These are phyloP conservation scores for Quadroppia sp. DNA, from an alignment of 2,888 invertebrate species.

Conservation along the genomic window DNA sequence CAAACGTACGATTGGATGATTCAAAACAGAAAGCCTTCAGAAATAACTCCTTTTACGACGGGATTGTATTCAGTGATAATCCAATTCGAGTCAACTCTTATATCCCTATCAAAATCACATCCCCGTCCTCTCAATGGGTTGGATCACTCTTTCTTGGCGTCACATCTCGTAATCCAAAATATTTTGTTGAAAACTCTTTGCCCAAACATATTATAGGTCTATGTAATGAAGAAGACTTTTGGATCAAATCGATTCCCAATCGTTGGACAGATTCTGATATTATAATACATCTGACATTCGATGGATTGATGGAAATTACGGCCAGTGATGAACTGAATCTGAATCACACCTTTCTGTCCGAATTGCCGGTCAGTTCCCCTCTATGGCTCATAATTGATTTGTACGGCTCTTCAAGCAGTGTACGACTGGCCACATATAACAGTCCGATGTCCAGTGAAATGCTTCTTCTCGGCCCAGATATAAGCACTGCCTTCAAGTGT, in stretches of 20 bases:
- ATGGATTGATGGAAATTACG: constrained; percentile 31
- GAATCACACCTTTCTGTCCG: neutral
- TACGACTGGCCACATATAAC: constrained; percentile 25
- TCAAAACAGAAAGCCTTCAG: constrained; percentile 45
- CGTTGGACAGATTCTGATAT: constrained; percentile 25
- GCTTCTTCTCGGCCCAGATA: constrained; percentile 36
- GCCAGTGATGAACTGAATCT: constrained; percentile 32
- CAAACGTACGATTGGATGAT: constrained; percentile 46
- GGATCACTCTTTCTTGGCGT: constrained; percentile 53
- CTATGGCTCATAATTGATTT: constrained; percentile 43
- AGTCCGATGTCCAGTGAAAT: constrained; percentile 37
- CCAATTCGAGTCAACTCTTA: constrained; percentile 45
- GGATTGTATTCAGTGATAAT: constrained; percentile 46
- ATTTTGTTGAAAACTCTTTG: constrained; percentile 24
- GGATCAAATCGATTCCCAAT: constrained; percentile 31
- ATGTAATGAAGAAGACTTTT: constrained; percentile 37
- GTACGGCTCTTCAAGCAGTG: constrained; percentile 35
- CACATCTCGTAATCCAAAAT: constrained; percentile 51
- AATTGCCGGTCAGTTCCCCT: constrained; percentile 35
- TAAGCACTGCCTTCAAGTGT: constrained; percentile 33
- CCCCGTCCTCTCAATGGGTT: constrained; percentile 51
- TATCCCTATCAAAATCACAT: constrained; percentile 47
- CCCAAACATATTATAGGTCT: constrained; percentile 37
- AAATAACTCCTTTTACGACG: constrained; percentile 47
- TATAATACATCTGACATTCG: constrained; percentile 37